Base-by-base conservation (phyloP, 2,113 vertebrate genomes). In the Ptyas mucosa region DNA sequence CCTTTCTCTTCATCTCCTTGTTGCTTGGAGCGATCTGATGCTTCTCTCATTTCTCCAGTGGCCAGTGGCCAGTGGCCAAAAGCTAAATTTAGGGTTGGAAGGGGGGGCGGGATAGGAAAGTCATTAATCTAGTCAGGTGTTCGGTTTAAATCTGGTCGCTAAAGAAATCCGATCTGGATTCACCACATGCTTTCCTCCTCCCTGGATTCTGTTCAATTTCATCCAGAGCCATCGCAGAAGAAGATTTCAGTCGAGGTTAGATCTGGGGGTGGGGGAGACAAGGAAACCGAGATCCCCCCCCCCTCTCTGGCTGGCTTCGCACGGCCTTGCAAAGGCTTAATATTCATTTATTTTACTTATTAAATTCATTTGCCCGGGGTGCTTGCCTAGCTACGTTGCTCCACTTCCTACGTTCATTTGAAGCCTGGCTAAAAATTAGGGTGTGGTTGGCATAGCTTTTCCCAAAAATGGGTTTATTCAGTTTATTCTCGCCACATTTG, bases 51-150 rank as follows among this genome's bases (percentile, higher is more conserved):
- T 54, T 49, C 21, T 90, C 53, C 3, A 11, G 43, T 43, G 43
- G 43, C 43, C 43, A 46, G 43, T 46, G 55, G 90, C 87, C 23
- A 89, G 69, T 53, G 46, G 54, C 90, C 87, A 91, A 61, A 58
- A 89, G 93, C 87, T 94, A 94, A 94, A 69, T 94, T 94, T 94
- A 90, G 88, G 55, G 26, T 49, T 49, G 7, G 24, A 20, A 57
- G 52, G 4, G 8, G 8, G 18, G 34, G 26, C 21, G 1, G 2
- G 14, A 5, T 21, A 61, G 24, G 24, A 26, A 29, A 75, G 53
- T 34, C 64, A 53, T 57, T 91, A 88, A 87, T 88, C 87, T 24
- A 52, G 10, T 57, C 87, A 91, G 64, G 90, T 91, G 90, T 75
- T 93, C 87, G 81, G 91, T 87, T 61, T 94, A 92, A 85, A 92